These are phyloP conservation scores for Tyto alba DNA, from an alignment of 2,113 vertebrate genomes.

Conservation along the genomic window DNA sequence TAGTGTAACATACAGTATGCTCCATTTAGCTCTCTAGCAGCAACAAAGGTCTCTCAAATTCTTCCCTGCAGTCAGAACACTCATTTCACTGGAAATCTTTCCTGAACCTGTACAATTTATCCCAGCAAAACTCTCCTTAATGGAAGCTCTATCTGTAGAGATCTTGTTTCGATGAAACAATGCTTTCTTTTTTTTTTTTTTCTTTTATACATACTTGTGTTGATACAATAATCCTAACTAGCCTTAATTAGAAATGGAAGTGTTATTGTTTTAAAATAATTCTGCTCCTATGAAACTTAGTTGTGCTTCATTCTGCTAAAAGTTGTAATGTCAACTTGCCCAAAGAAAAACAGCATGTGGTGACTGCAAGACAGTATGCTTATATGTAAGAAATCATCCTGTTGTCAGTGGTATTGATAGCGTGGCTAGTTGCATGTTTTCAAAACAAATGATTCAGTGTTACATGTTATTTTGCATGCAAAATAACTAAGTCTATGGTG, in stretches of 20 bases:
- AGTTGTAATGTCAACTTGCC: not conserved
- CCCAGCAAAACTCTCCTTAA: not conserved
- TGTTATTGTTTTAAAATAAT: not conserved
- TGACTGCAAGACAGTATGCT: not conserved
- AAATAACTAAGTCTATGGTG: not conserved
- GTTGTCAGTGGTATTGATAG: not conserved
- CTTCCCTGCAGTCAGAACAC: not conserved
- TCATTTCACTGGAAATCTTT: not conserved
- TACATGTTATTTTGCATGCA: not conserved
- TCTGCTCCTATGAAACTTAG: not conserved
- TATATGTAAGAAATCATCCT: not conserved
- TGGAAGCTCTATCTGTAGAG: not conserved
- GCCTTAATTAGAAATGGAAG: not conserved
- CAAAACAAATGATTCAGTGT: not conserved
- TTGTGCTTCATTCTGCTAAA: not conserved
- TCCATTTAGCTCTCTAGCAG: not conserved
- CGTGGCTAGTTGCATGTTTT: not conserved
- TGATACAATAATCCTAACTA: not conserved
- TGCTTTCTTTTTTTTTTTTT: not conserved
- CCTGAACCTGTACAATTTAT: not conserved
- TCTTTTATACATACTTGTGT: not conserved
- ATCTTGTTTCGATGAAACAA: not conserved
- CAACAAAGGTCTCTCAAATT: not conserved
- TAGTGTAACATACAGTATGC: not conserved
- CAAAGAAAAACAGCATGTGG: not conserved